A percentile compares a stretch with the other conserved stretches of the same genome.
Conservation (phyloP, 2,888 invertebrate genomes). For the Lordiphosa fenestrarum region DNA sequence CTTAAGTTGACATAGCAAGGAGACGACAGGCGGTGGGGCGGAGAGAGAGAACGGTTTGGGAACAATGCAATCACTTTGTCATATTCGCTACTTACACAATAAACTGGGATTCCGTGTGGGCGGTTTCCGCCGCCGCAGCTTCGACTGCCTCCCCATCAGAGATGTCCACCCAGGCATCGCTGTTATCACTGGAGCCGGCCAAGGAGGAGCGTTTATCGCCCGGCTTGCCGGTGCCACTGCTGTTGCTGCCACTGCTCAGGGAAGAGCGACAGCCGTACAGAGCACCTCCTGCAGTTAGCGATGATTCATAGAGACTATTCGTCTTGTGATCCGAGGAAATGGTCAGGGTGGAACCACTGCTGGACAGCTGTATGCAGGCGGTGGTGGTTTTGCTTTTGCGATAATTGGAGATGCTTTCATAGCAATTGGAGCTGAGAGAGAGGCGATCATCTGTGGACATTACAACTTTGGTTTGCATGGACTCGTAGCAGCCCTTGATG, state of each 20-base stretch:
- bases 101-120: conserved; percentile 69
- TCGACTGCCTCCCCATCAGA: conserved; percentile 67
- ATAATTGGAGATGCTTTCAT: conserved; percentile 78
- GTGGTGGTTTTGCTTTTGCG: conserved; percentile 32
- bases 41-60: neutral
- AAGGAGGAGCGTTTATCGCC: conserved; percentile 60
- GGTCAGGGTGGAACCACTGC: conserved; percentile 78
- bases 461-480: conserved; percentile 46
- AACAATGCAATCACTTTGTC: conserved; percentile 3
- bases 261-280: conserved; percentile 47
- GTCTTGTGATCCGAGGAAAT: conserved; percentile 80
- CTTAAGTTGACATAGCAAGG: conserved; percentile 16
- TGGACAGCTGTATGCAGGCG: conserved; percentile 55
- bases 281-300: conserved; percentile 60
- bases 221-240: conserved; percentile 29
- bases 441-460: conserved; percentile 52
- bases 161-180: conserved; percentile 80
- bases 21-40: neutral
- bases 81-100: conserved; percentile 78
- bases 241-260: conserved; percentile 28
- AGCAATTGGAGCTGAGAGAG: conserved; percentile 79
- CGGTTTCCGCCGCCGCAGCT: conserved; percentile 25
- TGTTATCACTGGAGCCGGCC: conserved; percentile 76
- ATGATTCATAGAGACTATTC: conserved; percentile 79
- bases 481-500: conserved; percentile 82